Conservation (phyloP, 2,797 vertebrate genomes). For the Mionectes olivaceus region DNA sequence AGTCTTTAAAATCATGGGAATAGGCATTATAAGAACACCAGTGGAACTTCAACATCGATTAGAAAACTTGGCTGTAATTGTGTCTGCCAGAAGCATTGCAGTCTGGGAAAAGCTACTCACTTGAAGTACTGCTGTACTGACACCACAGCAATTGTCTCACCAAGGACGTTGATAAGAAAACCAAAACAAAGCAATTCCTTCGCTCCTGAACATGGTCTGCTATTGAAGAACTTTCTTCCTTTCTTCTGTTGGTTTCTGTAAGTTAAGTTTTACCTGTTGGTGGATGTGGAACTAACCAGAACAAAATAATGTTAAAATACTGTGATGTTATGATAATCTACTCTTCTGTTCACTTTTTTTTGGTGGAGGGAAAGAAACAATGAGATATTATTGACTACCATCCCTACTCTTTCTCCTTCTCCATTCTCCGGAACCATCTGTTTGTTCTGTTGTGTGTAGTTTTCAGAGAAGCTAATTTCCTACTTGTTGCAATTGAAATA, state of each 20-base stretch:
- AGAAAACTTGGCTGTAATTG: neutral
- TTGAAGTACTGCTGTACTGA: neutral
- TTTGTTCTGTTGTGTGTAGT: neutral
- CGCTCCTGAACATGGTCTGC: neutral
- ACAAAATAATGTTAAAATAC: neutral
- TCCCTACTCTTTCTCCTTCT: neutral
- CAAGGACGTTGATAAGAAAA: neutral
- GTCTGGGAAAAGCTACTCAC: neutral
- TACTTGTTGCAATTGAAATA: neutral
- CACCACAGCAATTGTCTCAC: neutral
- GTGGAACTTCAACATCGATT: neutral
- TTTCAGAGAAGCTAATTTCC: neutral
- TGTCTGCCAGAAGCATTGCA: neutral
- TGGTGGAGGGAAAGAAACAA: neutral
- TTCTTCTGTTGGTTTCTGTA: neutral
- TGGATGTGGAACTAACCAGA: neutral
- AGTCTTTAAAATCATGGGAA: neutral
- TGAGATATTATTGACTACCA: neutral
- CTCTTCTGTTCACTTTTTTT: neutral
- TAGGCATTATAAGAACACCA: neutral
- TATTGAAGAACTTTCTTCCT: neutral
- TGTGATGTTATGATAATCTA: neutral
- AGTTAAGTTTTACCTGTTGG: neutral
- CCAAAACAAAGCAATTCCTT: neutral
- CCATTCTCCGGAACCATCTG: neutral